These are phyloP conservation scores for Homalodisca vitripennis DNA, from an alignment of 1,140 invertebrate genomes.

Conservation along the genomic window DNA sequence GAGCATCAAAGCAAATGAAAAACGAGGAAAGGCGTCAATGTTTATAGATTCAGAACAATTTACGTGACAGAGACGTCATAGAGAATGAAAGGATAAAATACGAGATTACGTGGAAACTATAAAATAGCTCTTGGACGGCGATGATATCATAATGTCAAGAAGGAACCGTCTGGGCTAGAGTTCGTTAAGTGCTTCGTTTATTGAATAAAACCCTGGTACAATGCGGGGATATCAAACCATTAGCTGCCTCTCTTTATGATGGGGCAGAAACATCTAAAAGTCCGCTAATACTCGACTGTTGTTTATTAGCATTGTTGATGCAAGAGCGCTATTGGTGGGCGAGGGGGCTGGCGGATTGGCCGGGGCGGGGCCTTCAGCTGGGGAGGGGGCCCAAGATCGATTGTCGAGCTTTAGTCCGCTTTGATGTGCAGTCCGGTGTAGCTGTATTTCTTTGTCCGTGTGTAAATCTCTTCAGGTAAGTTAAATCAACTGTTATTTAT, in stretches of 20 bases:
- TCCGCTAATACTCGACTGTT: background rate
- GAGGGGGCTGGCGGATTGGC: background rate
- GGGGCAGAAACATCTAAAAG: background rate
- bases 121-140: background rate
- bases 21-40: background rate
- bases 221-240: conserved; percentile 13
- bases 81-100: background rate
- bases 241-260: conserved; percentile 8
- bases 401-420: conserved; percentile 24
- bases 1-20: background rate
- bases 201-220: conserved; percentile 24
- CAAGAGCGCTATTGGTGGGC: background rate
- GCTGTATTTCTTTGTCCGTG: conserved; percentile 21
- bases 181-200: conserved; percentile 20
- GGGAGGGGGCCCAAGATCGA: conserved; percentile 22
- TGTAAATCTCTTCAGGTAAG: conserved; percentile 28
- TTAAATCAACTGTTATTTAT: conserved; percentile 28
- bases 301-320: conserved; percentile 28
- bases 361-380: background rate
- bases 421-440: conserved; percentile 23
- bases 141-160: conserved; percentile 11
- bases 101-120: conserved; percentile 15
- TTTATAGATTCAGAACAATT: background rate
- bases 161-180: background rate
- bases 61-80: background rate